Conservation (phyloP, 2,888 invertebrate genomes). For the Leucozona laternaria region DNA sequence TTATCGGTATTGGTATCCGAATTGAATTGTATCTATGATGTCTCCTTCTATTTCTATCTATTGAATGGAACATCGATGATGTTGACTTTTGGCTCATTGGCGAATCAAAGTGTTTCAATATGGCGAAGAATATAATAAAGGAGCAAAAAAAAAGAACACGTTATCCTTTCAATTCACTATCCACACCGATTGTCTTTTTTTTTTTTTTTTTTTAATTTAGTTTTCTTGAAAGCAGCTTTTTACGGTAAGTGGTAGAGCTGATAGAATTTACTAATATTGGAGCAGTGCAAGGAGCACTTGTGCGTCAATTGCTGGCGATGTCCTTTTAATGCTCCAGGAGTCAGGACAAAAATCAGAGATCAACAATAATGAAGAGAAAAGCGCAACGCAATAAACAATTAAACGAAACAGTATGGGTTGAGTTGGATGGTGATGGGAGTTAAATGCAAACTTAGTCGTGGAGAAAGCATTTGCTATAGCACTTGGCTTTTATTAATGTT, state of each 20-base stretch:
- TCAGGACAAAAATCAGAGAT: slow-evolving; percentile 23
- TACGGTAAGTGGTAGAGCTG: neutral
- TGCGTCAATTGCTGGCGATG: slow-evolving; percentile 36
- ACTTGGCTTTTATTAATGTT: slow-evolving; percentile 16
- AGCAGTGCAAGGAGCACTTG: slow-evolving; percentile 42
- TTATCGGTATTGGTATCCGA: slow-evolving; percentile 50
- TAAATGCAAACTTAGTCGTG: slow-evolving; percentile 51
- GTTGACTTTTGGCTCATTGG: slow-evolving; percentile 33
- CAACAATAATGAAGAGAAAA: slow-evolving; percentile 38
- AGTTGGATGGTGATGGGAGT: neutral
- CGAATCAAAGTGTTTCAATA: neutral
- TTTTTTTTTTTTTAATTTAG: slow-evolving; percentile 9
- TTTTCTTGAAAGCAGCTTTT: slow-evolving; percentile 8
- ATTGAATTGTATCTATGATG: slow-evolving; percentile 58
- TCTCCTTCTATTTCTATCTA: slow-evolving; percentile 46
- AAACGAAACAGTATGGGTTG: slow-evolving; percentile 21
- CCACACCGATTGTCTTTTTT: neutral
- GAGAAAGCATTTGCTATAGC: slow-evolving; percentile 48
- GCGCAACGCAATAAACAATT: slow-evolving; percentile 59
- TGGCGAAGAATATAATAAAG: neutral
- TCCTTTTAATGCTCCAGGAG: slow-evolving; percentile 21
- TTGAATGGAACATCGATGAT: slow-evolving; percentile 59
- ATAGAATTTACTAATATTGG: slow-evolving; percentile 1
- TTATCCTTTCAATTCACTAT: slow-evolving; percentile 35
- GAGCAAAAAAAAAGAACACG: neutral